Percentiles rank a stretch among this genome's conserved stretches.
phyloP scores from a whole-genome alignment of 2,113 vertebrate species.

The Amblyornis subalaris region DNA sequence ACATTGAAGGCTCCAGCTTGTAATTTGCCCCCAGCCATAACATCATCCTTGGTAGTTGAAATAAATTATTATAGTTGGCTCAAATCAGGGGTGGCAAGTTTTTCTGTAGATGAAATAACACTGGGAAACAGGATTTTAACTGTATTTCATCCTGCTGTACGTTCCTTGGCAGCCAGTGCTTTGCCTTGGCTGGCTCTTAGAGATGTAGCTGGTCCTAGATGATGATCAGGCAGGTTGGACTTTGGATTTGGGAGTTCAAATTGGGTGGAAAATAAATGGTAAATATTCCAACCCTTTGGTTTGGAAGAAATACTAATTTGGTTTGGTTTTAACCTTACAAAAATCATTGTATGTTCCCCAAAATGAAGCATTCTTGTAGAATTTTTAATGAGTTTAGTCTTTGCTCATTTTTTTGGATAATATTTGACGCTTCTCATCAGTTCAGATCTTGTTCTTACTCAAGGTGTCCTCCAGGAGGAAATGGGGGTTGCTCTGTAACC shows the following conservation, averaged over 20 bases:
- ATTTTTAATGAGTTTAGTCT: not conserved
- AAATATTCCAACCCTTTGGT: not conserved
- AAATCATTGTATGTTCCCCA: accelerated
- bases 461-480: not conserved
- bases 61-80: not conserved
- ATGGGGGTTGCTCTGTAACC: not conserved
- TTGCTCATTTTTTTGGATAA: not conserved
- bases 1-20: conserved; percentile 6
- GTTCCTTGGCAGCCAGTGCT: not conserved
- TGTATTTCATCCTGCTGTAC: not conserved
- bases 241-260: not conserved
- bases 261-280: not conserved
- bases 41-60: not conserved
- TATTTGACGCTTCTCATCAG: not conserved
- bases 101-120: not conserved
- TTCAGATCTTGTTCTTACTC: not conserved
- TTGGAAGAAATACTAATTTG: not conserved
- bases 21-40: conserved; percentile 7
- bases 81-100: not conserved
- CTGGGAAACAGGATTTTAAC: not conserved
- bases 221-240: not conserved
- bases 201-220: not conserved
- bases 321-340: not conserved
- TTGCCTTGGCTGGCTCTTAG: not conserved
- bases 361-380: not conserved